These are phyloP conservation scores for Philypnodon macrostomus DNA, from an alignment of 2,797 vertebrate genomes.

Conservation along the genomic window DNA sequence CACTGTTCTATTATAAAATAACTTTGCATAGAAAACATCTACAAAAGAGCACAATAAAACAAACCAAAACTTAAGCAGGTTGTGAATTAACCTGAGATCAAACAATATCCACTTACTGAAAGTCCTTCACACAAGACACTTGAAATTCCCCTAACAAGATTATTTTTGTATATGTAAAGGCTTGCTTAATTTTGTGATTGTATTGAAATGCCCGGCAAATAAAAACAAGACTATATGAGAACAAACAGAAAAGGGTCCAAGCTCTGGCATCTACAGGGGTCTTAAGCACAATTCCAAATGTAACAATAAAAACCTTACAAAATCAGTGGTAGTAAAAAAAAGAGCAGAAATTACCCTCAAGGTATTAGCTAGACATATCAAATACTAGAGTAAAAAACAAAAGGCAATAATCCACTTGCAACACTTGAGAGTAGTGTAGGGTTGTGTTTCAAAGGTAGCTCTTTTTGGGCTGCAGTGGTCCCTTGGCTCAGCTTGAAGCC, in stretches of 20 bases:
- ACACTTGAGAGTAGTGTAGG: slow-evolving; percentile 50
- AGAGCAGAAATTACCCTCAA: slow-evolving; percentile 46
- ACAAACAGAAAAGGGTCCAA: too few species aligned
- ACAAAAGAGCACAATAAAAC: slow-evolving; percentile 66
- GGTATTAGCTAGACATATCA: slow-evolving; percentile 52
- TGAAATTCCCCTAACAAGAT: slow-evolving; percentile 36
- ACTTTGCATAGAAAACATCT: slow-evolving; percentile 81
- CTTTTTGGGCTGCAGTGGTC: slow-evolving; percentile 35
- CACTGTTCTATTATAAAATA: slow-evolving; percentile 46
- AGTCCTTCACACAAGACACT: slow-evolving; percentile 31
- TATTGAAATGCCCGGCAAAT: slow-evolving; percentile 23
- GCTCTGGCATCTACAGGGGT: slow-evolving; percentile 17
- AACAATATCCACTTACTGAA: slow-evolving; percentile 33
- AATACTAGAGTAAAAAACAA: slow-evolving; percentile 54
- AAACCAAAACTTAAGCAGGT: slow-evolving; percentile 62
- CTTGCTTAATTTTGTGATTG: slow-evolving; percentile 39
- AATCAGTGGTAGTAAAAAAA: slow-evolving; percentile 53
- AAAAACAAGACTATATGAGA: slow-evolving; percentile 15
- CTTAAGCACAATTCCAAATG: slow-evolving; percentile 14
- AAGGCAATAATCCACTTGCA: slow-evolving; percentile 61
- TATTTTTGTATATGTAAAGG: slow-evolving; percentile 23
- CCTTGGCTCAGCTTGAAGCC: slow-evolving; percentile 43
- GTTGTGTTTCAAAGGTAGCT: slow-evolving; percentile 48
- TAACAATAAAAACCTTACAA: slow-evolving; percentile 42
- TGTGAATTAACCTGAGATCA: slow-evolving; percentile 70